Conservation (phyloP, 2,797 vertebrate genomes). For the Pogoniulus pusillus region DNA sequence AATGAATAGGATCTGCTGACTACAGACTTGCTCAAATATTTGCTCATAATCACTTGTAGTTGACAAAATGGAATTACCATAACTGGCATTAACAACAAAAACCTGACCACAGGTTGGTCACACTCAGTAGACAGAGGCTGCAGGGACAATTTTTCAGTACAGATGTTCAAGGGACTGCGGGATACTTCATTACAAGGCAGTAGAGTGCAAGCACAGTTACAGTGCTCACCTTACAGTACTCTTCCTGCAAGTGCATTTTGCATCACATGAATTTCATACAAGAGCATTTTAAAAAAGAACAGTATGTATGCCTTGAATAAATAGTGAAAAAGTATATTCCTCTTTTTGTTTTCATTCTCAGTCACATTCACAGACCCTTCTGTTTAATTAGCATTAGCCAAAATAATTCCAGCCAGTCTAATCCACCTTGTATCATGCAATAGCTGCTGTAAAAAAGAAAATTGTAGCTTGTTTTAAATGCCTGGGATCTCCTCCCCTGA, state of each 20-base stretch:
- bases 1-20: not conserved
- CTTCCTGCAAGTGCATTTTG: not conserved
- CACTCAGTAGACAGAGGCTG: too few relatives aligned
- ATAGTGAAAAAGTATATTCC: not conserved
- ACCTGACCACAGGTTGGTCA: not conserved
- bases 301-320: not conserved
- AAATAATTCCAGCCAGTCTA: not conserved
- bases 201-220: not conserved
- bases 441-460: not conserved
- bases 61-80: not conserved
- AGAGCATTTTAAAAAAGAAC: not conserved
- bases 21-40: not conserved
- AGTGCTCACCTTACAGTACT: not conserved
- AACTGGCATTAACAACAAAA: not conserved
- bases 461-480: not conserved
- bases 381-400: slow-evolving; percentile 19
- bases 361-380: not conserved
- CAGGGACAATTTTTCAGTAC: not conserved
- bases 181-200: not conserved
- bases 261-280: not conserved
- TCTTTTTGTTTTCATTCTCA: not conserved
- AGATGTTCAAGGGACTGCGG: not conserved
- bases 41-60: not conserved
- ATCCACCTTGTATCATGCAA: not conserved
- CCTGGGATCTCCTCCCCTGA: slow-evolving; percentile 27